Base-by-base conservation (phyloP, 2,888 invertebrate species). In the Coleophora deauratella region DNA sequence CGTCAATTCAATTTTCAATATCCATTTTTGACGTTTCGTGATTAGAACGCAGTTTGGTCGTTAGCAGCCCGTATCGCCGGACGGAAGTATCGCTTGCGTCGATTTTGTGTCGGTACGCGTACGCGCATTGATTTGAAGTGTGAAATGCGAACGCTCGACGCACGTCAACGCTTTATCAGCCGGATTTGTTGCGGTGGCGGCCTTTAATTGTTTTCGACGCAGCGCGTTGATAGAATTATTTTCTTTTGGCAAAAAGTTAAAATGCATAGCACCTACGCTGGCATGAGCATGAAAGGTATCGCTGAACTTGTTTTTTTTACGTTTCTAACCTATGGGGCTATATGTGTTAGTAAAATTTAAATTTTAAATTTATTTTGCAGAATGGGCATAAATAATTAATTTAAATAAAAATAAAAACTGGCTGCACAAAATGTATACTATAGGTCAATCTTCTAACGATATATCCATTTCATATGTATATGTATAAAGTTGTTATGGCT, bases 21-120 rank as follows among this genome's bases (percentile, higher is more conserved):
- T 84, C 78, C 81, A 84, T 77, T 84, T 84, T 78, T 85, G 85
- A 85, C 85, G 73, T 75, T 70, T 66, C 76, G 69, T 84, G 85
- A 85, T 85, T 85, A 84, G 82, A 80, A 80, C 81, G 71, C 82
- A 78, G 81, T 76, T 80, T 73, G 71, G 68, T 80, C 75, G 84
- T 85, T 82, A 82, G 71, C 75, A 64, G 53, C 65, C 51, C 57
- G 43, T 27, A 27, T 13, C n/a, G 11, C 7, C 48, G 44, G 47
- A 43, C 48, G 44, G 47, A 43, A 56, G 55, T 59, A 58, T 60
- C 57, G 57, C 59, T 58, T 61, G 56, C 58, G 64, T 68, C 50
- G 50, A 60, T 75, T 73, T 76, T 65, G 45, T 59, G 44, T 47
- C 55, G 44, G 46, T 67, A n/a, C n/a, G n/a, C n/a, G n/a, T n/a